Conservation (phyloP, 2,888 invertebrate genomes). For the Stenoptilia bipunctidactyla region DNA sequence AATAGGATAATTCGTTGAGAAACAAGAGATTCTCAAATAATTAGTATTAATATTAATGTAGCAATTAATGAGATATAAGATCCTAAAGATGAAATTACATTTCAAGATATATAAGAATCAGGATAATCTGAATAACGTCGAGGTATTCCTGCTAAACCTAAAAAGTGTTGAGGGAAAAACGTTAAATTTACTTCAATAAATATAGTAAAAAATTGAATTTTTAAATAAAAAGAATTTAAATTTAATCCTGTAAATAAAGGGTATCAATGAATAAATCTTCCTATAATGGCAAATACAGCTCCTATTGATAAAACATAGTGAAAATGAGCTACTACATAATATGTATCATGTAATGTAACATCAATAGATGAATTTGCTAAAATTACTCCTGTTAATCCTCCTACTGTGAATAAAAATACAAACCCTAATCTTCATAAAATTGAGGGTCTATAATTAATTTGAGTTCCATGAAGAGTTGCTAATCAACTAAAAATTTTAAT, state of each 20-base stretch:
- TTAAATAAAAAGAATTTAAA: constrained; percentile 71
- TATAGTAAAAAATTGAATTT: constrained; percentile 79
- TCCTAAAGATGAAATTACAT: constrained; percentile 77
- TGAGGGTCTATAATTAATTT: constrained; percentile 70
- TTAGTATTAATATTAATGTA: constrained; percentile 71
- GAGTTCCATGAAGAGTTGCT: constrained; percentile 76
- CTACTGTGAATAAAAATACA: constrained; percentile 82
- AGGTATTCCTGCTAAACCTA: constrained; percentile 70
- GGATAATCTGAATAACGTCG: constrained; percentile 83
- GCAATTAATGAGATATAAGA: constrained; percentile 73
- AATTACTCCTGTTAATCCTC: constrained; percentile 78
- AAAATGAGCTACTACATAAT: constrained; percentile 87
- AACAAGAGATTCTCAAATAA: constrained; percentile 73
- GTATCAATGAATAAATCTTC: constrained; percentile 79
- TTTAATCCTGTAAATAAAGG: constrained; percentile 75
- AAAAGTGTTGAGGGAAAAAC: constrained; percentile 85
- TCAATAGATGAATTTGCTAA: constrained; percentile 83
- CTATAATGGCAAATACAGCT: constrained; percentile 84
- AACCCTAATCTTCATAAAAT: constrained; percentile 80
- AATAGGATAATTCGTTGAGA: constrained; percentile 63
- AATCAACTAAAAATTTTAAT: constrained; percentile 87
- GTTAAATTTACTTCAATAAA: constrained; percentile 85
- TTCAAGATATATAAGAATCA: constrained; percentile 75
- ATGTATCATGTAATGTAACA: constrained; percentile 84
- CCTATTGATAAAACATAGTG: constrained; percentile 86